A percentile compares a stretch with the other conserved stretches of the same genome.
Evolutionary conservation across 2,113 vertebrate genomes (phyloP).

Genomic region (Damaliscus lunatus): DNA sequence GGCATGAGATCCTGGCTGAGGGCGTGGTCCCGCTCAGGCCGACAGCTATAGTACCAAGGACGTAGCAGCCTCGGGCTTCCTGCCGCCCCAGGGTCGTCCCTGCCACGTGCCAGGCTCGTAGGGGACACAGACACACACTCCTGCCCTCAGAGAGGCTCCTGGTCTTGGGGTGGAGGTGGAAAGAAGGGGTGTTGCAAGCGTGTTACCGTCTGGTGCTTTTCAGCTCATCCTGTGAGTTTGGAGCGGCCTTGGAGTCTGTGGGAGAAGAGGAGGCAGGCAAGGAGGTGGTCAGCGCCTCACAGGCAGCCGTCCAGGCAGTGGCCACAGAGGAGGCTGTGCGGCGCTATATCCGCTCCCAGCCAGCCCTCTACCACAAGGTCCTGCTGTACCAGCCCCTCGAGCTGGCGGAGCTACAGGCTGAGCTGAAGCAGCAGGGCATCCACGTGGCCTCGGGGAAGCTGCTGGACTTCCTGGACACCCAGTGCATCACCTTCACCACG

Average conservation of each 20-base stretch:
- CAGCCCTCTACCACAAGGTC: slow-evolving; percentile 84
- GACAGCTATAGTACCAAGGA: neutral
- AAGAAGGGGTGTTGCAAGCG: neutral
- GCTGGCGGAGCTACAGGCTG: slow-evolving; percentile 85
- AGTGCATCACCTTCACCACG: slow-evolving; percentile 93
- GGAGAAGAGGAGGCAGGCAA: slow-evolving; percentile 81
- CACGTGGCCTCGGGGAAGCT: slow-evolving; percentile 86
- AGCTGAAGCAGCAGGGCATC: slow-evolving; percentile 88
- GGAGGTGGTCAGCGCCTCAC: slow-evolving; percentile 83
- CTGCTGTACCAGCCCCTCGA: slow-evolving; percentile 93
- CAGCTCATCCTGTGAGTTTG: slow-evolving; percentile 80
- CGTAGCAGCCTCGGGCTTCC: neutral
- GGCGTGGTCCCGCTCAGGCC: neutral
- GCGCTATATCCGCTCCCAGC: slow-evolving; percentile 85
- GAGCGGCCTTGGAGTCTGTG: slow-evolving; percentile 68
- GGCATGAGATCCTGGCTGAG: neutral
- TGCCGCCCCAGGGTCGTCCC: rapidly evolving
- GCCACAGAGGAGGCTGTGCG: slow-evolving; percentile 83
- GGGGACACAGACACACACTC: neutral
- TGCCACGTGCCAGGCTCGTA: rapidly evolving
- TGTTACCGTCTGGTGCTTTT: neutral
- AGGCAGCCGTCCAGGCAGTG: slow-evolving; percentile 78
- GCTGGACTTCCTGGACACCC: slow-evolving; percentile 91
- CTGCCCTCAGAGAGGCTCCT: neutral
- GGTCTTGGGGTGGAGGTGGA: neutral